Evolutionary conservation across 2,113 vertebrate genomes (phyloP), one percentile per base, ranked within the genome.

Genomic region (Pavo muticus): DNA sequence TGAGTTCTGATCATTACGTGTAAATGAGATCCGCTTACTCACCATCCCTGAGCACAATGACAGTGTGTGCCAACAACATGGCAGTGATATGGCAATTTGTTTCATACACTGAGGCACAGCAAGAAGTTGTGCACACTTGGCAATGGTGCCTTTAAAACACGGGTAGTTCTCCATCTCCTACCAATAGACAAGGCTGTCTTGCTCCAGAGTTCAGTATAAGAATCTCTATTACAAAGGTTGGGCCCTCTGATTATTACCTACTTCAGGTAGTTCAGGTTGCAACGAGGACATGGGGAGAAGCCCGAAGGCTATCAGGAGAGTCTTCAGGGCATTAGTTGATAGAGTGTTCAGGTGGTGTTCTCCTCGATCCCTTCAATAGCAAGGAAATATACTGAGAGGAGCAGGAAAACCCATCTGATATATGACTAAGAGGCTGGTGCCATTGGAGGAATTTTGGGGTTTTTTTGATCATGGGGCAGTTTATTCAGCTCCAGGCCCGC

Each of bases 161-260:
- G 6, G 24, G 37, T 37, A 3, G 0, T 4, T 84, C 20, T 72
- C 67, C 29, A n/a, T 4, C 32, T 67, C 61, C 67, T 37, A 21
- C 2, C 3, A 40, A 12, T 10, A 14, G 24, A 44, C 3, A 2
- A 48, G 56, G 70, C 13, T 15, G 0, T 7, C 11, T 56, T 5
- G 3, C 57, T 57, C 23, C 32, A 48, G 7, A 21, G 4, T 21
- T 42, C 0, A 2, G 27, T 27, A 56, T 32, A 24, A 77, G 59
- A 54, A 90, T 9, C 7, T 61, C n/a, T 60, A n/a, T 40, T 3
- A 12, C 5, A 1, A 5, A 48, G 24, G 17, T 48, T 32, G 45
- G 52, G 39, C 32, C 54, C 37, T 52, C 24, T 25, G 27, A 52
- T 27, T 5, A 15, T 12, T 12, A n/a, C 14, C 14, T 17, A 10